Base-by-base conservation (phyloP, 1,140 invertebrate species). In the Apis mellifera region DNA sequence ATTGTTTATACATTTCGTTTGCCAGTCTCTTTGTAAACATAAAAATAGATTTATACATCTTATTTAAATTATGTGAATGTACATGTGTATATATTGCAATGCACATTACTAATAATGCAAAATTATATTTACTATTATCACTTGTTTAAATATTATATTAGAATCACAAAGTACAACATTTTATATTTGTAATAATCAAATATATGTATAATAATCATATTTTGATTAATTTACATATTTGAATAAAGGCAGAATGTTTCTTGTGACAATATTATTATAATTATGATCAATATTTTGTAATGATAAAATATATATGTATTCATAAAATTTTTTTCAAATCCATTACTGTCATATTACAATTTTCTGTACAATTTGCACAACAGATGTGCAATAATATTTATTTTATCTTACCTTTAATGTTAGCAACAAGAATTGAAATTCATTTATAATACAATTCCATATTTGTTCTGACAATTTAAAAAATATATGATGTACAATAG, bases 31-130 rank as follows among this genome's bases (percentile, higher is more conserved):
- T 87, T 84, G 60, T 60, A 72, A 90, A 89, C 80, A 86, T 88
- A 89, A 82, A 89, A 88, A 88, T 87, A 87, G 66, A 84, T 86
- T 84, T 79, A 77, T 84, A 83, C 71, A 79, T 70, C 68, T 69
- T 74, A 82, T 85, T 77, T 50, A 42, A 42, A 75, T 86, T 81
- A 73, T 85, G 83, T 69, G 78, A 88, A 57, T 82, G 42, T 55
- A 32, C 55, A 26, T 60, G 65, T 70, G 15, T 71, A 78, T 65
- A 75, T 62, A 57, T 84, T 69, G 32, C 69, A 73, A 74, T 59
- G 42, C 50, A 70, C 23, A 64, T 79, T 50, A 23, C 65, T 32
- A 26, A 19, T 73, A 52, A 65, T 78, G 81, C 60, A 55, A 79
- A 83, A 72, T 23, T 42, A 21, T 79, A 83, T 78, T 78, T 32